Evolutionary conservation across 2,888 invertebrate species (phyloP).

Genomic region (Urechis unicinctus): DNA sequence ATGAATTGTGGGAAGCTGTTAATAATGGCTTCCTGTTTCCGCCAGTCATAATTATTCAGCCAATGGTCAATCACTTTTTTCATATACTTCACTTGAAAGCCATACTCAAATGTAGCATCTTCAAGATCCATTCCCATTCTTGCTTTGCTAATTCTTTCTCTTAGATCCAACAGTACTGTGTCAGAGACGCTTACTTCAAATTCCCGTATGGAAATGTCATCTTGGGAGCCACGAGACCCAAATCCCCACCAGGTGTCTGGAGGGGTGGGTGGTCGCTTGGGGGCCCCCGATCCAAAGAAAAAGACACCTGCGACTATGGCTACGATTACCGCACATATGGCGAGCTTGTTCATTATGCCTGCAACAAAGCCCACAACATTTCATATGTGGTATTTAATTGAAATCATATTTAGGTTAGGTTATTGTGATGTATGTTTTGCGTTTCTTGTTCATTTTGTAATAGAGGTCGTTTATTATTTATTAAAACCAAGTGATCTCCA

Average conservation of each 20-base stretch:
- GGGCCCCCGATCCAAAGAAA: no score
- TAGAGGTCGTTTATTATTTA: no score
- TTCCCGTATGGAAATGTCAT: conserved; percentile 1
- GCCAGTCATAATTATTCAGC: conserved; percentile 68
- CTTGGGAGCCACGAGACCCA: not conserved
- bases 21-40: conserved; percentile 62
- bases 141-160: conserved; percentile 7
- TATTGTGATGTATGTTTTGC: no score
- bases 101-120: conserved; percentile 12
- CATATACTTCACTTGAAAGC: conserved; percentile 8
- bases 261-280: not conserved
- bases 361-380: no score
- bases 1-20: conserved; percentile 70
- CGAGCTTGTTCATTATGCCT: no score
- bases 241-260: conserved; percentile 11
- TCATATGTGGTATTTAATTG: no score
- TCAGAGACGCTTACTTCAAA: conserved; percentile 5
- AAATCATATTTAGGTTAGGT: no score
- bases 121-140: conserved; percentile 7
- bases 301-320: no score
- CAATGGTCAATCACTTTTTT: conserved; percentile 58
- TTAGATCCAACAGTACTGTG: conserved; percentile 5
- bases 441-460: no score
- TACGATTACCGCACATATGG: no score
- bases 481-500: no score